Base-by-base conservation (phyloP, 2,113 vertebrate genomes). In the Lepus americanus region DNA sequence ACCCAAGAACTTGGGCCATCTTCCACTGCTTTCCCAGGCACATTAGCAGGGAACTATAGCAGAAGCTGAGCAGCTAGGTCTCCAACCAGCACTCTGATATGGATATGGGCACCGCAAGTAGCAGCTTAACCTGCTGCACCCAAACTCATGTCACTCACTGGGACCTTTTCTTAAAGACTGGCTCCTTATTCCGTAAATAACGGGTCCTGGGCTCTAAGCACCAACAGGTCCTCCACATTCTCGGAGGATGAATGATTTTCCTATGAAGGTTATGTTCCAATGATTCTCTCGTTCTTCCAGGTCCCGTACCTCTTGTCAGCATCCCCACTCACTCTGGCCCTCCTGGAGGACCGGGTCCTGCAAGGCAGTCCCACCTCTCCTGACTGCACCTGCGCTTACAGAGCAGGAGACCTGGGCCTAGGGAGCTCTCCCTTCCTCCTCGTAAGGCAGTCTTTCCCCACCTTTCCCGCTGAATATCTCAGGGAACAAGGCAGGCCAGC, bases 161-260 rank as follows among this genome's bases (percentile, higher is more conserved):
- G 74, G 39, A 31, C 74, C n/a, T 90, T 86, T 84, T 89, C 76
- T 84, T 88, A 19, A 69, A 87, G 53, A 85, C 16, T 1, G 12
- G 63, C 33, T 87, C 49, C 27, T 39, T 25, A 36, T 94, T 96
- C 72, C 55, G 72, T 79, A 88, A 82, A 31, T 14, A 53, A 9
- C 22, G 1, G 69, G 25, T 36, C 3, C 23, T 23, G 25, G 33
- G 69, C 64, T 53, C 7, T 22, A 20, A 12, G 17, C 25, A 5
- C 0, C 2, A 6, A 44, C 44, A 44, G 44, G 44, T 44, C 44
- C 44, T 44, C 44, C 44, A 44, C 19, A 39, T 33, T 63, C 72
- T 61, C 12, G 17, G 39, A 64, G 36, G 31, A 49, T 0, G 11
- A 20, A 14, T 1, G 19, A 14, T 64, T 70, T 33, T 64, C 82